A percentile compares a stretch with the other conserved stretches of the same genome.
phyloP scores from a whole-genome alignment of 1,140 invertebrate genomes.

The Trinorchestia longiramus region DNA sequence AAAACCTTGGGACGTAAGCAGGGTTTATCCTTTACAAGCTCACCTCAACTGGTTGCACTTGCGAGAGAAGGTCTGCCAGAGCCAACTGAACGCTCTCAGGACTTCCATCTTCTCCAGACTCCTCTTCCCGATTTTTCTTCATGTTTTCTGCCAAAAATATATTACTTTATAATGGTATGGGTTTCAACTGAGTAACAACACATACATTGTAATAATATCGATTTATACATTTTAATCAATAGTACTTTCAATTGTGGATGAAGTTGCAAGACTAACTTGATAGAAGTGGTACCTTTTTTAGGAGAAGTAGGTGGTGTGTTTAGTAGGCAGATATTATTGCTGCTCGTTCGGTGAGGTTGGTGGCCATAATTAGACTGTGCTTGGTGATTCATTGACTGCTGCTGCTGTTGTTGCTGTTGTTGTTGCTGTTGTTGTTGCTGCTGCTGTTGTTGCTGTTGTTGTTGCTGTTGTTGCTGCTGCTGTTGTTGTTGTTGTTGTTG shows the following conservation, averaged over 20 bases:
- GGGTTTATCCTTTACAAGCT: background rate
- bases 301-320: slow-evolving; percentile 74
- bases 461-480: slow-evolving; percentile 63
- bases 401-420: background rate
- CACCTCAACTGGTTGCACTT: slow-evolving; percentile 81
- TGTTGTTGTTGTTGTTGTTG: slow-evolving; percentile 36
- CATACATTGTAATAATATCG: too few relatives aligned
- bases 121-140: slow-evolving; percentile 60
- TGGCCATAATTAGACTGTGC: slow-evolving; percentile 64
- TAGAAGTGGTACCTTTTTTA: slow-evolving; percentile 72
- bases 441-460: background rate
- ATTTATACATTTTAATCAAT: background rate
- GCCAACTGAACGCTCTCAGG: slow-evolving; percentile 70
- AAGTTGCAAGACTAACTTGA: background rate
- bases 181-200: too few relatives aligned
- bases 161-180: background rate
- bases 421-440: too few relatives aligned
- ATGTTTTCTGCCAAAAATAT: background rate
- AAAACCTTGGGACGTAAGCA: background rate
- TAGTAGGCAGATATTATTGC: slow-evolving; percentile 60
- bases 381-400: slow-evolving; percentile 51
- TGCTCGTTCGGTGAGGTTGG: slow-evolving; percentile 67
- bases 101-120: slow-evolving; percentile 58
- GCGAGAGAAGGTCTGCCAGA: slow-evolving; percentile 77
- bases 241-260: background rate